These are phyloP conservation scores for Rotaria macrura DNA, from an alignment of 2,888 invertebrate genomes.

Conservation along the genomic window DNA sequence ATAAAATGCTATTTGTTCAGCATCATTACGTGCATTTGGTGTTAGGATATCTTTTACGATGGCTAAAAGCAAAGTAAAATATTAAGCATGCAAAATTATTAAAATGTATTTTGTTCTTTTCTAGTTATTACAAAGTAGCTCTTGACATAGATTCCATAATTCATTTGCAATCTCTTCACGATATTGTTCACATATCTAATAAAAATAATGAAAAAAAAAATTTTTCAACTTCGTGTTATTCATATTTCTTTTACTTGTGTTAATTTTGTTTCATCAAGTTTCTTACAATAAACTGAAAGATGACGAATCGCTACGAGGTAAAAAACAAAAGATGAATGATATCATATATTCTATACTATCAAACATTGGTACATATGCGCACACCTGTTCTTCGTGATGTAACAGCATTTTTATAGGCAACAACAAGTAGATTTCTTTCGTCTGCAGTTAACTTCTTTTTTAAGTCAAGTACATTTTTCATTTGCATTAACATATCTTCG, in stretches of 20 bases:
- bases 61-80: neutral
- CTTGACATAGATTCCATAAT: neutral
- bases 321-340: neutral
- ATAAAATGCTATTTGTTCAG: neutral
- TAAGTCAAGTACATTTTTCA: neutral
- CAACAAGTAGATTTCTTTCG: slow-evolving; percentile 1
- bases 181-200: neutral
- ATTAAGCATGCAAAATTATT: too few relatives aligned
- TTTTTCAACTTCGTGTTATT: too few relatives aligned
- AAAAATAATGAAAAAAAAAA: too few relatives aligned
- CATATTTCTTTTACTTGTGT: neutral
- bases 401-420: neutral
- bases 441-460: neutral
- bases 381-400: neutral
- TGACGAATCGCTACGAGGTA: neutral
- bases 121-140: neutral
- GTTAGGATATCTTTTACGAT: neutral
- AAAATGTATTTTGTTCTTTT: too few relatives aligned
- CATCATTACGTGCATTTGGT: neutral
- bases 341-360: too few relatives aligned
- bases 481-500: neutral
- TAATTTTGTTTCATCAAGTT: neutral
- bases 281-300: neutral
- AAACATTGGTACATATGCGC: neutral
- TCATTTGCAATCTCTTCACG: neutral